Evolutionary conservation across 1,140 invertebrate species (phyloP), one percentile per base, ranked within the genome.

Genomic region (Coenobita brevimanus): DNA sequence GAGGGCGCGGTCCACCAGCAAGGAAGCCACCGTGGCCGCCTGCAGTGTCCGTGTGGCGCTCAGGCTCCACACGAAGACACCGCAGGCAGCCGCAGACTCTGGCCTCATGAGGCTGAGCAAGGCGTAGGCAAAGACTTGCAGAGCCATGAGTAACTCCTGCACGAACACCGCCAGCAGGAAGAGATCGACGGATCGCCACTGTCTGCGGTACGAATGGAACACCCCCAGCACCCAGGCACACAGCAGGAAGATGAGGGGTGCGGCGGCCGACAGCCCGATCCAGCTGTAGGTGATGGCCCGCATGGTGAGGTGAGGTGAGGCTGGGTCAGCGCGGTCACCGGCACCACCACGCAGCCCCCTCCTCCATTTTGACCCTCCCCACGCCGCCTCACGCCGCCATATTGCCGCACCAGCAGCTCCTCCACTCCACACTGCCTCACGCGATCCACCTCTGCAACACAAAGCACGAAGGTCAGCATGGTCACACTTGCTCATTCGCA

Each of bases 161-260:
- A 92, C 90, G 71, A 94, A 91, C 3, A 94, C 91, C 21, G 93
- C 93, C 21, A 94, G 92, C 21, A 94, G 91, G 50, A 95, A 93
- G 30, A 94, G 92, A 80, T 95, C 94, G 87, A 94, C 93, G n/a
- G 93, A 93, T 30, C 94, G 91, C 92, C 94, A 93, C 33, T 92
- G 91, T 0, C 92, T 91, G 21, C 94, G 92, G 88, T 94, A 94
- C 57, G 93, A 93, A 91, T 94, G 93, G 91, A 94, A 91, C 6
- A 92, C 90, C 30, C 91, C 91, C 21, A 92, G 82, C 17, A 91
- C 89, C 91, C 92, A 92, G 24, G 92, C 89, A 30, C 89, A 89
- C 21, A 91, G 82, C 3, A 92, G 85, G 69, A 93, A 92, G 86
- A 93, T 93, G 89, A 94, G 92, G 79, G 94, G 93, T 83, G 93